phyloP scores from a whole-genome alignment of 2,888 invertebrate genomes.

The Dryobotodes eremita region DNA sequence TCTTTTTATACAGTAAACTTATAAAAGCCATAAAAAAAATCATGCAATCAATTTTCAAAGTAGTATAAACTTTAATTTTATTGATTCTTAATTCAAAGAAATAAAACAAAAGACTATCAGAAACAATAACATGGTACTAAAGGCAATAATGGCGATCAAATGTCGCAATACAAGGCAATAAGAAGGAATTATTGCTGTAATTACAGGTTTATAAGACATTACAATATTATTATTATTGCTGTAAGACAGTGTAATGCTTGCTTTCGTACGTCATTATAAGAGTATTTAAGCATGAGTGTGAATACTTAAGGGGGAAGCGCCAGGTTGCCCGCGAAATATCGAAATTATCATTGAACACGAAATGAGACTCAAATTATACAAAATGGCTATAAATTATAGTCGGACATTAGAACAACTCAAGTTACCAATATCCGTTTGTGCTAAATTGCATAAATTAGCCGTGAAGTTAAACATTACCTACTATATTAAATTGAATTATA shows the following conservation, averaged over 20 bases:
- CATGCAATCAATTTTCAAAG: not conserved
- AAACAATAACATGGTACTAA: slow-evolving; percentile 32
- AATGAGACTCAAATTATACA: slow-evolving; percentile 13
- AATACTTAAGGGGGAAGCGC: too few species aligned
- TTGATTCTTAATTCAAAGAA: slow-evolving; percentile 21
- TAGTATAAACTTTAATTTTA: slow-evolving; percentile 8
- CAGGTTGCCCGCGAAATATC: too few species aligned
- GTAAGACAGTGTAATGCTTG: not conserved
- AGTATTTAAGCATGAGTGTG: not conserved
- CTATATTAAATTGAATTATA: not conserved
- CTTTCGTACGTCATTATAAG: slow-evolving; percentile 1
- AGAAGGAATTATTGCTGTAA: slow-evolving; percentile 62
- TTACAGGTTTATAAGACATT: slow-evolving; percentile 64
- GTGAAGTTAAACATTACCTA: not conserved
- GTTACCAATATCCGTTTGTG: slow-evolving; percentile 33
- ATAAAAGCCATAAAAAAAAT: not conserved
- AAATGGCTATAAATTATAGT: slow-evolving; percentile 26
- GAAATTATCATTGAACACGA: too few species aligned
- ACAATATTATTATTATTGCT: slow-evolving; percentile 36
- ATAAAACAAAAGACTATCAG: slow-evolving; percentile 24
- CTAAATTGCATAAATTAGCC: slow-evolving; percentile 46
- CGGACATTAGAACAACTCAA: slow-evolving; percentile 9
- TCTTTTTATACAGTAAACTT: not conserved
- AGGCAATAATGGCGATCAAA: slow-evolving; percentile 18
- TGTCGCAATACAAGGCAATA: slow-evolving; percentile 34